Conservation (phyloP, 2,113 vertebrate species). For the Tursiops truncatus region DNA sequence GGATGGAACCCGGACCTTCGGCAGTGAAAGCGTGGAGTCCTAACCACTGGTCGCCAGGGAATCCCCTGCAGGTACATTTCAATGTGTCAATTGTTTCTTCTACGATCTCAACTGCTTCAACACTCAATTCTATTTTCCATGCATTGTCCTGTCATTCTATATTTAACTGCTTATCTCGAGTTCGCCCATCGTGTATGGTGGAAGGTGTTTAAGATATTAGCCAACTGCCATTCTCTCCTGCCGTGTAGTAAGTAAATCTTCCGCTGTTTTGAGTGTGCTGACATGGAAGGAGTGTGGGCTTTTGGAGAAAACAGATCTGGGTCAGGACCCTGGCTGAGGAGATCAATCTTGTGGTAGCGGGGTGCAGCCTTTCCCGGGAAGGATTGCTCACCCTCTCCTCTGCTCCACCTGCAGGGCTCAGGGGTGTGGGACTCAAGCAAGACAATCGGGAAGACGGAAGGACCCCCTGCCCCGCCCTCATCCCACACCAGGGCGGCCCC, state of each 20-base stretch:
- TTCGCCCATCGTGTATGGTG: neutral
- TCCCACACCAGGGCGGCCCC: accelerated
- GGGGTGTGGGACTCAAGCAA: neutral
- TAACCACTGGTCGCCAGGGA: no score
- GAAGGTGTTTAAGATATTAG: neutral
- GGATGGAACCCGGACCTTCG: no score
- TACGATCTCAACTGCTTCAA: neutral
- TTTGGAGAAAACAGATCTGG: neutral
- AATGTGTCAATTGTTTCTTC: neutral
- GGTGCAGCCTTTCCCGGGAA: neutral
- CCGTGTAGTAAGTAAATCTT: neutral
- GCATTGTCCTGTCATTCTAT: neutral
- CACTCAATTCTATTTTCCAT: neutral
- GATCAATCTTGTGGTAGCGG: no score
- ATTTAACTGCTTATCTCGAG: neutral
- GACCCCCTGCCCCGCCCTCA: accelerated
- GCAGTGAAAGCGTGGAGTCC: no score
- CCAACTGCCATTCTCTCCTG: neutral
- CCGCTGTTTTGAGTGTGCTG: neutral
- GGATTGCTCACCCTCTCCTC: neutral
- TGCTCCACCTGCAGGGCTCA: neutral
- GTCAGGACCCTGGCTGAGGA: neutral
- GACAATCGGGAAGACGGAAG: accelerated
- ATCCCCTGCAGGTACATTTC: neutral
- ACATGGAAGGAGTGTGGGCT: neutral